Evolutionary conservation across 2,797 vertebrate species (phyloP).

Genomic region (Aviceda leuphotes): DNA sequence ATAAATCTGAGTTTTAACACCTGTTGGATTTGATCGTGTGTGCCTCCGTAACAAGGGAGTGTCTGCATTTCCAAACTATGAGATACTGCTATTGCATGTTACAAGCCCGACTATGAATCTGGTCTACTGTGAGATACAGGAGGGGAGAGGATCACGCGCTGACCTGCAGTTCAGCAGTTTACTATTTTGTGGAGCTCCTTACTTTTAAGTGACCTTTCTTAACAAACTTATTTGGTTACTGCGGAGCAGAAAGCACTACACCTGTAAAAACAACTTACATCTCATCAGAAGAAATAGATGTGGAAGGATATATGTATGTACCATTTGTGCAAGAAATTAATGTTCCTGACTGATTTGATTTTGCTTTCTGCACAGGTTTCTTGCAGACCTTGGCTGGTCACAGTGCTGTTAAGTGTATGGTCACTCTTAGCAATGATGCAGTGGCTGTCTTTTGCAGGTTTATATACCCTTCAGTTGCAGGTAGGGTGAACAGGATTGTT

Average conservation of each 20-base stretch:
- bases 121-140: background rate
- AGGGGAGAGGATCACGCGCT: background rate
- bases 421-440: background rate
- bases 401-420: background rate
- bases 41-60: background rate
- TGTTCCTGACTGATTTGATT: background rate
- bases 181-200: background rate
- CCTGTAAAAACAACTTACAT: fast-evolving
- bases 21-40: too few relatives aligned
- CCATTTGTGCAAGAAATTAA: background rate
- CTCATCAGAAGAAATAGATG: background rate
- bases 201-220: background rate
- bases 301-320: background rate
- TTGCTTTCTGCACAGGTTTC: background rate
- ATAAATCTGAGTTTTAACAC: too few relatives aligned
- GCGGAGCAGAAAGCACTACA: background rate
- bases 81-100: background rate
- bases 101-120: background rate
- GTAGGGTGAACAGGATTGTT: background rate
- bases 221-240: background rate
- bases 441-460: background rate
- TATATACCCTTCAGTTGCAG: background rate
- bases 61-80: background rate
- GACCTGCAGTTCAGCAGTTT: background rate
- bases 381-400: background rate